phyloP scores from a whole-genome alignment of 2,888 invertebrate species.

The Torymus texanus region DNA sequence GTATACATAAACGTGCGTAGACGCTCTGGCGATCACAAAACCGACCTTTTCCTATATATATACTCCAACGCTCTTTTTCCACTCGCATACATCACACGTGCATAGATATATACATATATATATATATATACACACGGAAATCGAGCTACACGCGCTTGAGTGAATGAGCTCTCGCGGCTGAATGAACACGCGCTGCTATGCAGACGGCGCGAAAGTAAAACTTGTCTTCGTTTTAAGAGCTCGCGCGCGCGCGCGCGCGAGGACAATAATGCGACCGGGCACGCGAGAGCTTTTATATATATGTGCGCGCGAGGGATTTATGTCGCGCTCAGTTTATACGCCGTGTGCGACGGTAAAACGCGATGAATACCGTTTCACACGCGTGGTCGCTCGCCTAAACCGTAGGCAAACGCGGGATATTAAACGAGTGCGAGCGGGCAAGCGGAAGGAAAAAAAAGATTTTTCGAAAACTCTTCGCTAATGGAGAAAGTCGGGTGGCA shows the following conservation, averaged over 20 bases:
- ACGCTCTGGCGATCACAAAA: too few relatives aligned
- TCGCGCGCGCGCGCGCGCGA: neutral
- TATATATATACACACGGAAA: neutral
- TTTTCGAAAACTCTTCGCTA: conserved; percentile 26
- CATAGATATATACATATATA: too few relatives aligned
- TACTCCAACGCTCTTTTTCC: too few relatives aligned
- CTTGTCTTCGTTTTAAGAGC: conserved; percentile 27
- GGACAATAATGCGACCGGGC: conserved; percentile 11
- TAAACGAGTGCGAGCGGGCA: neutral
- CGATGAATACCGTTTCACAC: too few relatives aligned
- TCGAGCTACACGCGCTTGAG: neutral
- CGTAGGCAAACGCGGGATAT: neutral
- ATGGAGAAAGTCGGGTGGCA: conserved; percentile 10
- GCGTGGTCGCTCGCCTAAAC: neutral
- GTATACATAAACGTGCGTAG: too few relatives aligned
- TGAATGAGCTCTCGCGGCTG: conserved; percentile 34
- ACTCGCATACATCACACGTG: too few relatives aligned
- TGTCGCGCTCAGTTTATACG: neutral
- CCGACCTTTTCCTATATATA: too few relatives aligned
- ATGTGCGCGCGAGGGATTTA: conserved; percentile 2
- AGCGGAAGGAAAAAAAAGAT: conserved; percentile 3
- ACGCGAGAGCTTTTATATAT: neutral
- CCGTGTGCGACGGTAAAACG: too few relatives aligned
- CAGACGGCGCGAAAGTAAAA: conserved; percentile 38
- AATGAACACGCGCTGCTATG: conserved; percentile 6